phyloP scores from a whole-genome alignment of 1,140 invertebrate species.

The Propsilocerus akamusi region DNA sequence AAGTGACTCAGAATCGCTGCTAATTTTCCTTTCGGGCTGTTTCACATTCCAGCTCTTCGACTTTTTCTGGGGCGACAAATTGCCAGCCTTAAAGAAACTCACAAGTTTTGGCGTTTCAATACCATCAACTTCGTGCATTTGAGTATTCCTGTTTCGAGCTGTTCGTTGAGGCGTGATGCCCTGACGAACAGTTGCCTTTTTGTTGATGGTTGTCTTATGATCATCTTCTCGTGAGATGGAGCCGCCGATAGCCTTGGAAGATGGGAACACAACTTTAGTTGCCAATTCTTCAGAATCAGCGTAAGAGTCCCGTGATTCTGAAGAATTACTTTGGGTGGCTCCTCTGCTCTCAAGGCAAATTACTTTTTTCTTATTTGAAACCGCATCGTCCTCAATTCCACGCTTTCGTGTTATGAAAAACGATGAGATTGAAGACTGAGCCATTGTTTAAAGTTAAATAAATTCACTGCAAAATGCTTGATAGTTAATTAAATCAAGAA shows the following conservation, averaged over 20 bases:
- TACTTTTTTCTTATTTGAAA: constrained; percentile 36
- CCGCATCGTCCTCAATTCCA: constrained; percentile 39
- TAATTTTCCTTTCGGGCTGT: constrained; percentile 10
- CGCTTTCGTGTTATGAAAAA: constrained; percentile 51
- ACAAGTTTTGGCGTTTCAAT: constrained; percentile 16
- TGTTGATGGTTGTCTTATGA: not conserved
- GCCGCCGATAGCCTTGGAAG: not conserved
- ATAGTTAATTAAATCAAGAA: no score
- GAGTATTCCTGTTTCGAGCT: not conserved
- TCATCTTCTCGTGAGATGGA: constrained; percentile 10
- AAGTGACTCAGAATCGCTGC: constrained; percentile 10
- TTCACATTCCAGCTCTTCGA: constrained; percentile 11
- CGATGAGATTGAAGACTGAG: constrained; percentile 45
- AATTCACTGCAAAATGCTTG: constrained; percentile 2
- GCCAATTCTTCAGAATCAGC: not conserved
- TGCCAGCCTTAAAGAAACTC: constrained; percentile 19
- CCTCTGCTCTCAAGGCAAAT: constrained; percentile 25
- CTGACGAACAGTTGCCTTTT: not conserved
- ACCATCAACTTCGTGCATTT: constrained; percentile 9
- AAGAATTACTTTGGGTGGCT: not conserved
- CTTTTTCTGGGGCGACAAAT: constrained; percentile 16
- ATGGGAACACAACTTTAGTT: not conserved
- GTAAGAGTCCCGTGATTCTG: constrained; percentile 2
- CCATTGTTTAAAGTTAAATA: constrained; percentile 27
- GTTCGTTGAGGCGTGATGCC: not conserved